Evolutionary conservation across 2,113 vertebrate species (phyloP).

Genomic region (Pseudopipra pipra): DNA sequence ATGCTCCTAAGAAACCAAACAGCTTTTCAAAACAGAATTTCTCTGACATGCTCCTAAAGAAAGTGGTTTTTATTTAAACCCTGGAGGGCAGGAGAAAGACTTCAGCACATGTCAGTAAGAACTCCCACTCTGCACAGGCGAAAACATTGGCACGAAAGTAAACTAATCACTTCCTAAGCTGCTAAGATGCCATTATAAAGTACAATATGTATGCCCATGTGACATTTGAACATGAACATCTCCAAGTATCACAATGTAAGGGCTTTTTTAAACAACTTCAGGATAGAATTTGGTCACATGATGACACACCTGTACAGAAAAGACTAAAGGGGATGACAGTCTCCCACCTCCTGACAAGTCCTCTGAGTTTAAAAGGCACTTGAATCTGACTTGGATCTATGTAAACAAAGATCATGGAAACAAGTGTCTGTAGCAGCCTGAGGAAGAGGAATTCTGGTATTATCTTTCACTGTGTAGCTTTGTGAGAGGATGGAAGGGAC

Average conservation of each 20-base stretch:
- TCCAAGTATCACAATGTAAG: rapidly evolving
- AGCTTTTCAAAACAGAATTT: conserved; percentile 1
- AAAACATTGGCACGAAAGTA: neutral
- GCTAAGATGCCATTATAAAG: neutral
- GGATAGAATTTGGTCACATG: neutral
- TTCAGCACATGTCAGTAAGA: neutral
- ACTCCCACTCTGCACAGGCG: neutral
- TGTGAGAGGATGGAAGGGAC: neutral
- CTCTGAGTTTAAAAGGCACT: neutral
- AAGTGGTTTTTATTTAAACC: neutral
- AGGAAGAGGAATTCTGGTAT: neutral
- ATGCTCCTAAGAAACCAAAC: neutral
- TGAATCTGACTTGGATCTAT: neutral
- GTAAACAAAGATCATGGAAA: conserved; percentile 15
- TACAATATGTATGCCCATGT: neutral
- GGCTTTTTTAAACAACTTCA: neutral
- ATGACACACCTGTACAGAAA: neutral
- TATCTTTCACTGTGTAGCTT: conserved; percentile 7
- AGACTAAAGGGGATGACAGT: neutral
- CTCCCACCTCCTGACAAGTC: neutral
- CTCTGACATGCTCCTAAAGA: neutral
- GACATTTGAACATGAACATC: neutral
- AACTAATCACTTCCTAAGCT: neutral
- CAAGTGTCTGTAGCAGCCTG: neutral
- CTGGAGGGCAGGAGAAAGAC: neutral